Evolutionary conservation across 2,113 vertebrate genomes (phyloP).

Genomic region (Apaloderma vittatum): DNA sequence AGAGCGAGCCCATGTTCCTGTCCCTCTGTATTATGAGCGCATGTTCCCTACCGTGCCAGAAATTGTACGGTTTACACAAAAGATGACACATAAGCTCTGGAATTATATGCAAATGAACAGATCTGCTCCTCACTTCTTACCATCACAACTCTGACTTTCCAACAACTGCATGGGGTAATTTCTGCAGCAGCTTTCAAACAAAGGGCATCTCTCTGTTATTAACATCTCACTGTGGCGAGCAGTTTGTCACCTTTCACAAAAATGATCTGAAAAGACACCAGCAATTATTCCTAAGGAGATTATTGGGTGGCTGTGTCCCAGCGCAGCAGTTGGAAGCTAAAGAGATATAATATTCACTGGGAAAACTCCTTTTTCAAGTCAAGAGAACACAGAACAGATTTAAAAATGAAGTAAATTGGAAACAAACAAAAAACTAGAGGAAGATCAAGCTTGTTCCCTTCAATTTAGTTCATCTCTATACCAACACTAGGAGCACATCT

Average conservation of each 20-base stretch:
- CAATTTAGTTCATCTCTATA: background rate
- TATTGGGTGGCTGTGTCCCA: conserved; percentile 66
- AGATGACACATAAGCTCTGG: conserved; percentile 71
- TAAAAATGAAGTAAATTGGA: background rate
- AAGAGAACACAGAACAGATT: background rate
- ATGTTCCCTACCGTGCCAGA: conserved; percentile 48
- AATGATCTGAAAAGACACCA: conserved; percentile 81
- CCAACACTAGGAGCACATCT: background rate
- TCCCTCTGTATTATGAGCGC: conserved; percentile 33
- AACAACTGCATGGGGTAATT: conserved; percentile 64
- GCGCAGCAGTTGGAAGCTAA: conserved; percentile 50
- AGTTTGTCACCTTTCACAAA: conserved; percentile 79
- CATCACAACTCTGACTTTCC: conserved; percentile 59
- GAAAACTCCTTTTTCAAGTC: conserved; percentile 32
- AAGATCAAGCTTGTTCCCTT: background rate
- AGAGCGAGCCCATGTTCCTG: background rate
- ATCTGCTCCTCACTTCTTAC: conserved; percentile 8
- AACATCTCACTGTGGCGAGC: conserved; percentile 74
- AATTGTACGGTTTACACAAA: conserved; percentile 74
- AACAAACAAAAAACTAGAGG: background rate
- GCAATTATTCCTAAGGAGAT: conserved; percentile 81
- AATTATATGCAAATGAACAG: conserved; percentile 79
- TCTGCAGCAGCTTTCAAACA: conserved; percentile 68
- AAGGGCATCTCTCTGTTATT: conserved; percentile 77
- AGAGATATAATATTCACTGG: background rate